Percentiles rank a stretch among this genome's conserved stretches.
Evolutionary conservation across 2,888 invertebrate genomes (phyloP).

Genomic region (Campaea margaritaria): DNA sequence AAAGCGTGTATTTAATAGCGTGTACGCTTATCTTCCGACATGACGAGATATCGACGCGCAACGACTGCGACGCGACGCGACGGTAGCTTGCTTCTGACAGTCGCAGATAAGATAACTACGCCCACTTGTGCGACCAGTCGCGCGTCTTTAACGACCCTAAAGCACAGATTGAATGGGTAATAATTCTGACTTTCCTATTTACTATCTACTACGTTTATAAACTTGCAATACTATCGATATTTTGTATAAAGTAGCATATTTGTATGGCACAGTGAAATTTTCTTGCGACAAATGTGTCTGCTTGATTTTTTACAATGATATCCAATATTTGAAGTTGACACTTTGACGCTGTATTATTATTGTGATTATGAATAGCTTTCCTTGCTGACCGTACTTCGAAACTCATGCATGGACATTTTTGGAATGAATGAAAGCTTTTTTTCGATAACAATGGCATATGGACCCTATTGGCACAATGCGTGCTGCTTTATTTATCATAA

Average conservation of each 20-base stretch:
- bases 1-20: slow-evolving; percentile 63
- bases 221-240: no score
- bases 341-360: no score
- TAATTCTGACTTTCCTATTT: no score
- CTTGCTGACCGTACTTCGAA: no score
- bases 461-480: no score
- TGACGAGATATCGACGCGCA: slow-evolving; percentile 53
- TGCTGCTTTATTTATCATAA: neutral
- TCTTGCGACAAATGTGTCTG: no score
- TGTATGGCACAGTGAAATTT: neutral
- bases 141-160: slow-evolving; percentile 10
- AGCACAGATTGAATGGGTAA: neutral
- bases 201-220: no score
- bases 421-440: neutral
- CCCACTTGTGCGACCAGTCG: slow-evolving; percentile 49
- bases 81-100: slow-evolving; percentile 64
- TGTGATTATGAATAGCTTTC: no score
- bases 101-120: slow-evolving; percentile 61
- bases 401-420: no score
- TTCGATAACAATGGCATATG: no score
- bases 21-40: slow-evolving; percentile 63
- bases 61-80: slow-evolving; percentile 43
- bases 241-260: neutral
- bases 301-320: neutral
- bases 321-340: no score